Percentiles rank a stretch among this genome's conserved stretches.
Conservation (phyloP, 2,888 invertebrate genomes). For the Campoplex capitator region DNA sequence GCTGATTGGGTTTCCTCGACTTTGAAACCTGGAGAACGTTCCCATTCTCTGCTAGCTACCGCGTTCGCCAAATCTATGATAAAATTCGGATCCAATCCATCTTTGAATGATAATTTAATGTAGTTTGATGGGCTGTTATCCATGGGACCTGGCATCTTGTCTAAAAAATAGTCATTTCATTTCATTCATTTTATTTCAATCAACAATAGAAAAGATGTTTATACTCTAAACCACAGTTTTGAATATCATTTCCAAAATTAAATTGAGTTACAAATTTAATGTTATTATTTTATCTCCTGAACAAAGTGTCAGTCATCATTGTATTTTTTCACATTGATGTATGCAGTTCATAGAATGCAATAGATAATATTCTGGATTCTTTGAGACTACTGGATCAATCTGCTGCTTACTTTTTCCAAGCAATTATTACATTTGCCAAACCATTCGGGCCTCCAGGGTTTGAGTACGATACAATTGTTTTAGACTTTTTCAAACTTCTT, state of each 20-base stretch:
- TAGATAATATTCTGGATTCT: no score
- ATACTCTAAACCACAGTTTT: neutral
- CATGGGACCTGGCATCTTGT: conserved; percentile 91
- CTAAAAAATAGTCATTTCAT: conserved; percentile 76
- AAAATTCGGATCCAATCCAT: conserved; percentile 90
- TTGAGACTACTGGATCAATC: no score
- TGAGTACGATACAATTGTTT: no score
- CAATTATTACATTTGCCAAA: no score
- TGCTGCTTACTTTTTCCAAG: no score
- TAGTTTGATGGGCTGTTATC: conserved; percentile 89
- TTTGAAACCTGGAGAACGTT: conserved; percentile 81
- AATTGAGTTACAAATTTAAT: neutral
- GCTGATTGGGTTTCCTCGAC: conserved; percentile 15
- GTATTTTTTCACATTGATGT: no score
- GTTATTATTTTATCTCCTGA: no score
- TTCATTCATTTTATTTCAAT: no score
- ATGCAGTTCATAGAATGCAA: no score
- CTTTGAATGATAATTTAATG: conserved; percentile 94
- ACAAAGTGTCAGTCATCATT: no score
- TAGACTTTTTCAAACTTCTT: no score
- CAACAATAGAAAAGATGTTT: neutral
- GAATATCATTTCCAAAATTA: neutral
- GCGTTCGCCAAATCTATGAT: conserved; percentile 88
- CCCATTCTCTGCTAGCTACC: conserved; percentile 89
- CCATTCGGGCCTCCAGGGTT: no score